Evolutionary conservation across 2,888 invertebrate species (phyloP).

Genomic region (Malthinus flaveolus): DNA sequence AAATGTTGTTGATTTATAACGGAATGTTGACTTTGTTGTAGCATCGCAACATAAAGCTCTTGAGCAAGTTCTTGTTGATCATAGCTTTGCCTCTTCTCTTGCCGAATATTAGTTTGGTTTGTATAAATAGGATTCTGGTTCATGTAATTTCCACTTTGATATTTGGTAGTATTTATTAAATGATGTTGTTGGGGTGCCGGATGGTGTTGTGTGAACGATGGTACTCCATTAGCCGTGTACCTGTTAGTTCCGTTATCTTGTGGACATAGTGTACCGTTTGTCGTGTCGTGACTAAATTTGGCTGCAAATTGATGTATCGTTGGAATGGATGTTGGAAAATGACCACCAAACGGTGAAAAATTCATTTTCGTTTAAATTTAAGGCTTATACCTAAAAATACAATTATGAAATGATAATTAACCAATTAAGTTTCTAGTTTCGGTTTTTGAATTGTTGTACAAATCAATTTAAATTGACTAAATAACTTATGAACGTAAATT

Average conservation of each 20-base stretch:
- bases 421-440: no score
- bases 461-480: not conserved
- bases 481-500: not conserved
- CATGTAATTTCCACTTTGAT: constrained; percentile 43
- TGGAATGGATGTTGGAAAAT: constrained; percentile 76
- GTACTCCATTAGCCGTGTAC: constrained; percentile 56
- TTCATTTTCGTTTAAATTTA: constrained; percentile 62
- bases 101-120: constrained; percentile 44
- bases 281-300: constrained; percentile 62
- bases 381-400: constrained; percentile 6
- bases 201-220: constrained; percentile 55
- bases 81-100: constrained; percentile 47
- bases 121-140: constrained; percentile 45
- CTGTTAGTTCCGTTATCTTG: constrained; percentile 41
- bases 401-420: not conserved
- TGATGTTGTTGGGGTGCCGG: constrained; percentile 46
- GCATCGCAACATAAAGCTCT: constrained; percentile 49
- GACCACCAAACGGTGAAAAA: constrained; percentile 83
- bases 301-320: constrained; percentile 84
- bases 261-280: constrained; percentile 31
- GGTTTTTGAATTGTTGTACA: no score
- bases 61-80: constrained; percentile 50
- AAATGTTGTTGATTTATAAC: constrained; percentile 34
- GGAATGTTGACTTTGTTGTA: constrained; percentile 43
- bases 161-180: constrained; percentile 44